These are phyloP conservation scores for Pyrgus malvae DNA, from an alignment of 2,888 invertebrate genomes.

Conservation along the genomic window DNA sequence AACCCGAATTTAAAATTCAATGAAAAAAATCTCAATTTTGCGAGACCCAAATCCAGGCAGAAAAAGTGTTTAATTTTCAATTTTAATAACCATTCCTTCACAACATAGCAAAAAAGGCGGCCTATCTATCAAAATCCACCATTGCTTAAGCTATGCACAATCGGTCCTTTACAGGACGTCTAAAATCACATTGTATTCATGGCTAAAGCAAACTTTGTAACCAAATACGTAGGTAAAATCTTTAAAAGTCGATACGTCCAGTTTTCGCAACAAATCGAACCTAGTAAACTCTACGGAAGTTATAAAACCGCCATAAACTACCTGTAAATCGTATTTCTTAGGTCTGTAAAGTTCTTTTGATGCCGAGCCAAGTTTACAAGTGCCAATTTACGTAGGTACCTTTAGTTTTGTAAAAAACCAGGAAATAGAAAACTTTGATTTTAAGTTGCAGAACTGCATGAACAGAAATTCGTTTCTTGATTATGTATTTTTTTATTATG, in stretches of 20 bases:
- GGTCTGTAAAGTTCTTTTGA: conserved; percentile 24
- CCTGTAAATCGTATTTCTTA: conserved; percentile 25
- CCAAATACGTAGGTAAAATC: background rate
- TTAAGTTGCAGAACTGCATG: no score
- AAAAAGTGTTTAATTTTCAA: no score
- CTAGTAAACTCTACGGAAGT: conserved; percentile 2
- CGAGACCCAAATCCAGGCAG: no score
- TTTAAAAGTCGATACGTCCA: conserved; percentile 8
- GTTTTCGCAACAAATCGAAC: conserved; percentile 12
- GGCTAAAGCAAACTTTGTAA: background rate
- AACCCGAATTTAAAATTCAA: no score
- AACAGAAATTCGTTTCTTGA: no score
- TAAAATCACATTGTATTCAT: background rate
- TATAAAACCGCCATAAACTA: conserved; percentile 14
- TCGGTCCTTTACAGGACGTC: no score
- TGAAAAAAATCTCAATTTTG: no score
- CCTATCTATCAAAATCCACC: no score
- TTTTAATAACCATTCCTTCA: no score
- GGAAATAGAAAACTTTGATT: background rate
- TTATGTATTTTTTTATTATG: no score
- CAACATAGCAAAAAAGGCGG: no score
- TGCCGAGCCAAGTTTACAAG: conserved; percentile 16
- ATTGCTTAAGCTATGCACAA: no score
- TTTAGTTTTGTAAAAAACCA: background rate
- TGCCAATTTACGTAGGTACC: conserved; percentile 1